Conservation (phyloP, 2,888 invertebrate genomes). For the Nebria salina region DNA sequence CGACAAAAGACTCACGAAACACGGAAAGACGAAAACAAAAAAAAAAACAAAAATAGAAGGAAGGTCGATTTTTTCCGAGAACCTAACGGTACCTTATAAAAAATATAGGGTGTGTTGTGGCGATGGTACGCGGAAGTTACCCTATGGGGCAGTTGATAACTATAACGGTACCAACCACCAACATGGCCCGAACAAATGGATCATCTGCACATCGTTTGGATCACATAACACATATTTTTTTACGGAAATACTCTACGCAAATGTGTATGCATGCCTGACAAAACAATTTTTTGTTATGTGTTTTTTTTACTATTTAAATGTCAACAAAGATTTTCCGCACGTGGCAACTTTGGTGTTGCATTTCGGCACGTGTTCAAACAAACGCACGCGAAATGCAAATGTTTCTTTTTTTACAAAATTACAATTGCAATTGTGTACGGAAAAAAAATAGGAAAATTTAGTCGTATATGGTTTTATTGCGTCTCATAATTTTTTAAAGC, state of each 20-base stretch:
- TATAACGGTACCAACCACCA: conserved; percentile 41
- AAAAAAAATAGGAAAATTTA: neutral
- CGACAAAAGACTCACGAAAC: conserved; percentile 33
- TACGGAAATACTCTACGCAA: conserved; percentile 18
- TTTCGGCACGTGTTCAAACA: conserved; percentile 43
- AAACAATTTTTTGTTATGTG: conserved; percentile 40
- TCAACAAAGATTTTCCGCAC: conserved; percentile 22
- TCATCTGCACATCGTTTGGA: conserved; percentile 28
- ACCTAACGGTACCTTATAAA: conserved; percentile 43
- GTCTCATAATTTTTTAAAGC: conserved; percentile 10
- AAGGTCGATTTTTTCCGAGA: conserved; percentile 42
- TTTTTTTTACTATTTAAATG: conserved; percentile 32
- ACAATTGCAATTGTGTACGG: neutral
- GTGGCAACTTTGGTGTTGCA: conserved; percentile 23
- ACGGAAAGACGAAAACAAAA: conserved; percentile 15
- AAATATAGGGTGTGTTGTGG: conserved; percentile 28
- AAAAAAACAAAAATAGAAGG: conserved; percentile 20
- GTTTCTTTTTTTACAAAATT: neutral
- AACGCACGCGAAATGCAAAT: neutral
- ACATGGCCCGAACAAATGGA: conserved; percentile 27
- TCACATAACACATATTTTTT: neutral
- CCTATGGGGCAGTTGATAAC: conserved; percentile 29
- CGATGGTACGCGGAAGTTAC: conserved; percentile 43
- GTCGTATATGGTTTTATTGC: neutral
- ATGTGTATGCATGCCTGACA: conserved; percentile 21